Percentiles rank a stretch among this genome's conserved stretches.
phyloP scores from a whole-genome alignment of 2,888 invertebrate species.

The Chelonus formosanus region DNA sequence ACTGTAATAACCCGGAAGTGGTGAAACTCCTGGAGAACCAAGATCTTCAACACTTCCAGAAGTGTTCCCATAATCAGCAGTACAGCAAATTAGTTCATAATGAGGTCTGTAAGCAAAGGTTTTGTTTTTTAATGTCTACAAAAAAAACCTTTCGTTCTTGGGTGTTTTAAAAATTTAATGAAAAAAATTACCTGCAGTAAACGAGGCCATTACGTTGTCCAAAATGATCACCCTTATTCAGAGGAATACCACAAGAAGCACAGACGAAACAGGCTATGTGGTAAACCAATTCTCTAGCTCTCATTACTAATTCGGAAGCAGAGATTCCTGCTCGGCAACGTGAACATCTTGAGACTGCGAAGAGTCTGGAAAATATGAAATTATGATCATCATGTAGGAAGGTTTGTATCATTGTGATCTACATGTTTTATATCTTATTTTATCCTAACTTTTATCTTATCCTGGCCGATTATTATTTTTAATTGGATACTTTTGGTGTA shows the following conservation, averaged over 20 bases:
- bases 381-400: slow-evolving; percentile 6
- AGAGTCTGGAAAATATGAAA: slow-evolving; percentile 72
- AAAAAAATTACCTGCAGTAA: slow-evolving; percentile 68
- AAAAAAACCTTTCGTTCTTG: neutral
- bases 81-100: slow-evolving; percentile 72
- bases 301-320: slow-evolving; percentile 89
- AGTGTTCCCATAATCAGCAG: slow-evolving; percentile 70
- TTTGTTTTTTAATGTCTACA: no score
- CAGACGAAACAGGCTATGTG: slow-evolving; percentile 92
- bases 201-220: slow-evolving; percentile 86
- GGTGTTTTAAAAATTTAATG: no score
- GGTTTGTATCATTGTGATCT: neutral
- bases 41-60: slow-evolving; percentile 72
- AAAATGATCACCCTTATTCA: slow-evolving; percentile 91
- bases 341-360: slow-evolving; percentile 85
- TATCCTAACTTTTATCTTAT: no score
- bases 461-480: no score
- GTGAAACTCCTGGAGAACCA: slow-evolving; percentile 70
- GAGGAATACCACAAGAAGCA: slow-evolving; percentile 80
- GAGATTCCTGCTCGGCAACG: slow-evolving; percentile 86
- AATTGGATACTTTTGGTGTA: no score
- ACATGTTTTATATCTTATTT: no score
- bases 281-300: slow-evolving; percentile 86
- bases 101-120: slow-evolving; percentile 67
- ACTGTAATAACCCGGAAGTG: slow-evolving; percentile 71